phyloP scores from a whole-genome alignment of 1,140 invertebrate species.

The Dinoponera quadriceps region DNA sequence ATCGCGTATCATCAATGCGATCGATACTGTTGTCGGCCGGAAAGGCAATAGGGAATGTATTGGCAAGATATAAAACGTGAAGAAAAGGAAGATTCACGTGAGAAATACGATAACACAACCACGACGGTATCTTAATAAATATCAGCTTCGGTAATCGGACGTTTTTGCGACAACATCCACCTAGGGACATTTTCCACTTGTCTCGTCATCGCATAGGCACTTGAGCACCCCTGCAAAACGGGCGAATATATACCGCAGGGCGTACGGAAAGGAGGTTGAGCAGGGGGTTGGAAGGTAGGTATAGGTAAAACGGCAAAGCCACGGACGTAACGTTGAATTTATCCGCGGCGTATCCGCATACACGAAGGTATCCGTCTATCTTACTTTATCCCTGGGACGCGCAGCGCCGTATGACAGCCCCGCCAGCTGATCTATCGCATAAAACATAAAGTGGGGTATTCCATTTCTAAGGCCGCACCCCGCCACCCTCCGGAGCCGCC shows the following conservation, averaged over 20 bases:
- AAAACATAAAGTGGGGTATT: constrained; percentile 85
- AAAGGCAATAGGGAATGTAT: too few relatives aligned
- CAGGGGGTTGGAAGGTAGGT: constrained; percentile 57
- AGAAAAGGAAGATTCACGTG: too few relatives aligned
- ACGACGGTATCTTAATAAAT: neutral
- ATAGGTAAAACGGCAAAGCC: constrained; percentile 83
- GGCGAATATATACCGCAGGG: constrained; percentile 64
- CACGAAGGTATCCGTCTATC: constrained; percentile 84
- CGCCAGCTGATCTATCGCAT: constrained; percentile 85
- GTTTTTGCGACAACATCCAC: constrained; percentile 39
- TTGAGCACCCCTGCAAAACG: constrained; percentile 71
- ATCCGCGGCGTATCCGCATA: constrained; percentile 82
- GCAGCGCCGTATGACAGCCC: constrained; percentile 82
- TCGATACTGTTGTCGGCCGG: too few relatives aligned
- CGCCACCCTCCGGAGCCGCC: constrained; percentile 17
- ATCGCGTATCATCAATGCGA: too few relatives aligned
- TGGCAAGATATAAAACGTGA: too few relatives aligned
- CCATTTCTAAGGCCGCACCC: constrained; percentile 82
- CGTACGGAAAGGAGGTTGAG: constrained; percentile 32
- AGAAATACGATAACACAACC: constrained; percentile 11
- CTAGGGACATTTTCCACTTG: constrained; percentile 57
- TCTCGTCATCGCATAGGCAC: constrained; percentile 59
- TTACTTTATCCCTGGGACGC: constrained; percentile 84
- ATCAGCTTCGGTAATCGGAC: neutral
- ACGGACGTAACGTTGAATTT: constrained; percentile 84